Conservation (phyloP, 2,888 invertebrate genomes). For the Callinectes sapidus region DNA sequence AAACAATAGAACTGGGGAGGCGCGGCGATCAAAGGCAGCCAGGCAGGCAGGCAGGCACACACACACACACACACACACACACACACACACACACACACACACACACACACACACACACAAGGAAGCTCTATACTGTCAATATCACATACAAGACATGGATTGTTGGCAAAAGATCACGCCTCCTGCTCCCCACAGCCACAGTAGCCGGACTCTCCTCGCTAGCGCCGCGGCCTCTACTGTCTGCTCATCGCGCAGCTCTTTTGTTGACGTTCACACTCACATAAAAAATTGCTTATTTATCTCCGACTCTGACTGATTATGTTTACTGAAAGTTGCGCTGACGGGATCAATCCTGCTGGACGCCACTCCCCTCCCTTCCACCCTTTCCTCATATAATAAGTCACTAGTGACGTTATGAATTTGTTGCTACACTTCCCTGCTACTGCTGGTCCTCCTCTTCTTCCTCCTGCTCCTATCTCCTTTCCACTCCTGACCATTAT, state of each 20-base stretch:
- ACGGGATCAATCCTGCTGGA: neutral
- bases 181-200: neutral
- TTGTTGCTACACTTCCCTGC: neutral
- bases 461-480: neutral
- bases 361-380: neutral
- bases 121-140: neutral
- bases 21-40: neutral
- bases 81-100: slow-evolving; percentile 31
- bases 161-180: neutral
- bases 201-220: neutral
- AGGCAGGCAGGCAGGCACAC: neutral
- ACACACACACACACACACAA: neutral
- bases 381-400: neutral
- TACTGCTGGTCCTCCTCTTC: neutral
- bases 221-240: neutral
- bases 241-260: neutral
- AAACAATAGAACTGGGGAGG: slow-evolving; percentile 9
- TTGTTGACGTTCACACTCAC: neutral
- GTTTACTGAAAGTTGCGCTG: neutral
- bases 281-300: neutral
- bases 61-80: neutral
- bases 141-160: neutral
- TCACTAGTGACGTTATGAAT: neutral
- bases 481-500: neutral
- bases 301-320: slow-evolving; percentile 18